Evolutionary conservation across 1,140 invertebrate genomes (phyloP), one percentile per base, ranked within the genome.

Genomic region (Bombus picipes): DNA sequence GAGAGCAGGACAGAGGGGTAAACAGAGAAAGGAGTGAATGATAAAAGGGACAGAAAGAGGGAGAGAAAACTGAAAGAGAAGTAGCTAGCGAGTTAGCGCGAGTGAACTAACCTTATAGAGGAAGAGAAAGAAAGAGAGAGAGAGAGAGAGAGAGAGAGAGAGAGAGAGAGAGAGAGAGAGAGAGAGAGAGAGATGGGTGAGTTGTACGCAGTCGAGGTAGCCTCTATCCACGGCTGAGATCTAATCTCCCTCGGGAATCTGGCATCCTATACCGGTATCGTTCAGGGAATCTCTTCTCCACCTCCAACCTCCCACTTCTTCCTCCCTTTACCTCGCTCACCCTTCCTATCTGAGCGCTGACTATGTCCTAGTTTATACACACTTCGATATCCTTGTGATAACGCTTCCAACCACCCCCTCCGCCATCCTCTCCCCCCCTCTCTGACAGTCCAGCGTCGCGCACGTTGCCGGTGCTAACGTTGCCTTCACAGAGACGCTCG

Each of bases 221-320:
- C 87, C 90, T 90, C 85, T 93, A 92, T 93, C 91, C 79, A 83
- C 85, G 82, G 66, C 87, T 90, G 90, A 82, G 86, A 94, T 94
- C 93, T 94, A 92, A 93, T 94, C 93, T 92, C 80, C 57, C 82
- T 82, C 88, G 87, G 91, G 86, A 92, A 94, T 94, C 94, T 93
- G 90, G 91, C 92, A 93, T 94, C 92, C 93, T 94, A 93, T 93
- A 85, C 92, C 71, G 72, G 68, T 93, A 94, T 94, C 94, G 81
- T 76, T 79, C 87, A 65, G 86, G 79, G 90, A 92, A 94, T 94
- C 93, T 93, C 82, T 65, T 25, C 76, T 90, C 85, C 73, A 70
- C 66, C 74, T 57, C 53, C 75, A 18, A 37, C 85, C 83, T 57
- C 75, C 76, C 77, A 57, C 70, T 73, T 70, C 75, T 66, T 76